These are phyloP conservation scores for Melitaea cinxia DNA, from an alignment of 1,140 invertebrate genomes.

Conservation along the genomic window DNA sequence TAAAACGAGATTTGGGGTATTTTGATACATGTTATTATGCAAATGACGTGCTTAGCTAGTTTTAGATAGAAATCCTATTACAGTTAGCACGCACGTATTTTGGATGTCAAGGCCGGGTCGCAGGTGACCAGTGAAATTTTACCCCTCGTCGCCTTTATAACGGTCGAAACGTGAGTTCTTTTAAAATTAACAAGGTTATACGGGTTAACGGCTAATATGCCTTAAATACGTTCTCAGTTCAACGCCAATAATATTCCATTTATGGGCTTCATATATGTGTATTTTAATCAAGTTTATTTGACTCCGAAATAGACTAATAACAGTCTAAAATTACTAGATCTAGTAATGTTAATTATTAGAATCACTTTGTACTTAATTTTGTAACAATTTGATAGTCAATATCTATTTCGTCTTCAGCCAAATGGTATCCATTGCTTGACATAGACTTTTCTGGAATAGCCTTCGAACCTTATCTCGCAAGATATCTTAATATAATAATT, in stretches of 20 bases:
- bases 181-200: slow-evolving; percentile 10
- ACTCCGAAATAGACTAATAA: too few relatives aligned
- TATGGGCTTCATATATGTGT: too few relatives aligned
- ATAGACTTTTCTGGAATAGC: too few relatives aligned
- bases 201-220: not conserved
- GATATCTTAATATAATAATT: too few relatives aligned
- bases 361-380: too few relatives aligned
- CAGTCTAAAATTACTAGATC: too few relatives aligned
- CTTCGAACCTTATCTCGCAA: too few relatives aligned
- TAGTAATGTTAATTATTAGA: too few relatives aligned
- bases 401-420: too few relatives aligned
- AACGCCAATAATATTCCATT: not conserved
- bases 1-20: slow-evolving; percentile 21
- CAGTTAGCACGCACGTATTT: slow-evolving; percentile 37
- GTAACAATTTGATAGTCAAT: too few relatives aligned
- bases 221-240: not conserved
- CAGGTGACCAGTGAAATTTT: slow-evolving; percentile 36
- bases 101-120: slow-evolving; percentile 41
- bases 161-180: slow-evolving; percentile 9
- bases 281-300: too few relatives aligned
- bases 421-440: too few relatives aligned
- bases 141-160: slow-evolving; percentile 13
- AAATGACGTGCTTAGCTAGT: slow-evolving; percentile 37
- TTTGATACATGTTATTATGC: slow-evolving; percentile 45
- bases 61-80: slow-evolving; percentile 35